Evolutionary conservation across 2,888 invertebrate genomes (phyloP).

Genomic region (Melieria omissa): DNA sequence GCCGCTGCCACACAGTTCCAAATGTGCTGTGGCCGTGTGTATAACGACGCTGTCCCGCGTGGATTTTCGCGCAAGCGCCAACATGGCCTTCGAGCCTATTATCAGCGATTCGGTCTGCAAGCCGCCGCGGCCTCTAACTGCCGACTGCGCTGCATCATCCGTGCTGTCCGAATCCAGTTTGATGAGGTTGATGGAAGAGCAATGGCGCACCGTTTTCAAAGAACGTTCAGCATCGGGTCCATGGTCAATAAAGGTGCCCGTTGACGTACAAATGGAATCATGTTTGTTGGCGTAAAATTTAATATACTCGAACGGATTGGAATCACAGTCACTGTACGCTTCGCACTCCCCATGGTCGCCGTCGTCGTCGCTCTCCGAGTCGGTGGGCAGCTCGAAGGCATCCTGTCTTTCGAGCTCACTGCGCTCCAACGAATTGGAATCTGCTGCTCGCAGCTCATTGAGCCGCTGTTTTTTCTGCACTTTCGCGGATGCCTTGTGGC

Average conservation of each 20-base stretch:
- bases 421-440: slow-evolving; percentile 46
- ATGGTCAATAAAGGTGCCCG: slow-evolving; percentile 70
- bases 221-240: slow-evolving; percentile 52
- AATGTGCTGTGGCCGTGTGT: slow-evolving; percentile 68
- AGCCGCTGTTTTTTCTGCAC: slow-evolving; percentile 45
- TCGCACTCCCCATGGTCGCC: slow-evolving; percentile 51
- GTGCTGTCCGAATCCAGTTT: slow-evolving; percentile 55
- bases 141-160: slow-evolving; percentile 45
- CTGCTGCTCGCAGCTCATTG: slow-evolving; percentile 28
- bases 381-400: slow-evolving; percentile 67
- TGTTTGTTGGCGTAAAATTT: slow-evolving; percentile 72
- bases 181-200: slow-evolving; percentile 61
- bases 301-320: slow-evolving; percentile 76
- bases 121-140: slow-evolving; percentile 29
- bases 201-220: slow-evolving; percentile 48
- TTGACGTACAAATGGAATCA: slow-evolving; percentile 57
- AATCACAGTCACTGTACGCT: slow-evolving; percentile 67
- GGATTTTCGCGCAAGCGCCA: slow-evolving; percentile 58
- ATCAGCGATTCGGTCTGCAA: slow-evolving; percentile 62
- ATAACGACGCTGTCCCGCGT: slow-evolving; percentile 62
- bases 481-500: slow-evolving; percentile 65
- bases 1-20: slow-evolving; percentile 60
- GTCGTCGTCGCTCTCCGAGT: slow-evolving; percentile 67
- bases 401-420: slow-evolving; percentile 70
- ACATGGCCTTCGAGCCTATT: slow-evolving; percentile 63